Conservation (phyloP, 2,797 vertebrate genomes). For the Pogoniulus pusillus region DNA sequence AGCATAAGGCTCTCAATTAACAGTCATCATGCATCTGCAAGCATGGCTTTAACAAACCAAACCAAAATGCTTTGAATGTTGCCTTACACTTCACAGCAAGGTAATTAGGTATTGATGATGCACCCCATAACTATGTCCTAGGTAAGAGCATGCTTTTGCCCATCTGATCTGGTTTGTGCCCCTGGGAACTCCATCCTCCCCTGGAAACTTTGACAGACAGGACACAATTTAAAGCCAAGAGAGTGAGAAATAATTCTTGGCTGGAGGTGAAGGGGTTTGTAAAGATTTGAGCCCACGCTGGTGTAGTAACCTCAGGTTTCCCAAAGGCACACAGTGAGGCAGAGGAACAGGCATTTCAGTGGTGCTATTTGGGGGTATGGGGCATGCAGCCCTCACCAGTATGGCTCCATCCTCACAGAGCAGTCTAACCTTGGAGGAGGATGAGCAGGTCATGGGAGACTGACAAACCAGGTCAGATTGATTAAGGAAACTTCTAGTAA, state of each 20-base stretch:
- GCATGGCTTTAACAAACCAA: not conserved
- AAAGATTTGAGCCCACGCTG: not conserved
- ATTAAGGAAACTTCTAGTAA: not conserved
- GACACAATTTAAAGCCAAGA: not conserved
- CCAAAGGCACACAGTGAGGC: not conserved
- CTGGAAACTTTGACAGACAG: not conserved
- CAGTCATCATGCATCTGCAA: not conserved
- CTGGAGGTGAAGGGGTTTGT: not conserved
- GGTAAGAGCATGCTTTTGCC: not conserved
- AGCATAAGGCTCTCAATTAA: not conserved
- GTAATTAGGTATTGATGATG: not conserved
- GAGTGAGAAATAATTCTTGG: not conserved
- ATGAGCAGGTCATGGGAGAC: rapidly evolving
- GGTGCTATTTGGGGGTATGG: rapidly evolving
- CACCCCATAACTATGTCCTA: not conserved
- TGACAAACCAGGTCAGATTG: not conserved
- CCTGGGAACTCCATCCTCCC: not conserved
- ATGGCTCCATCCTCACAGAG: not conserved
- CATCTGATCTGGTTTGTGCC: not conserved
- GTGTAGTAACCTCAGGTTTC: not conserved
- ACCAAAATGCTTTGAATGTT: not conserved
- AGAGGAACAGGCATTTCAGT: rapidly evolving
- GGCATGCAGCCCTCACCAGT: rapidly evolving
- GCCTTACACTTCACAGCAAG: not conserved
- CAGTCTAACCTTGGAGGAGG: not conserved